Evolutionary conservation across 2,113 vertebrate species (phyloP).

Genomic region (Lophura nycthemera): DNA sequence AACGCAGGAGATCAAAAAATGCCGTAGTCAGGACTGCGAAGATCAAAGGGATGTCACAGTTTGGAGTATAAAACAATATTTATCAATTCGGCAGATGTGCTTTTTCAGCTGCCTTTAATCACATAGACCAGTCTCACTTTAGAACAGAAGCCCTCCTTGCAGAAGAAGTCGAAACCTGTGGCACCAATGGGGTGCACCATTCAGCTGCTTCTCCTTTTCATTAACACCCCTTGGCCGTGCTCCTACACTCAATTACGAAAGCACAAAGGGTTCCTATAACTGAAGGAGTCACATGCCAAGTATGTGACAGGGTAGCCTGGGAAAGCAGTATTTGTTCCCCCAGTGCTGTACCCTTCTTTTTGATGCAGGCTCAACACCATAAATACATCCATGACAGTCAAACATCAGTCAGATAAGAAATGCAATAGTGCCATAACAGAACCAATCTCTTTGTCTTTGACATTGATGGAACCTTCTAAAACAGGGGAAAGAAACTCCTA

Average conservation of each 20-base stretch:
- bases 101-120: constrained; percentile 48
- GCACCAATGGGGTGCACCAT: not conserved
- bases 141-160: constrained; percentile 5
- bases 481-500: not conserved
- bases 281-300: accelerated
- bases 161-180: not conserved
- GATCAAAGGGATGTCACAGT: constrained; percentile 56
- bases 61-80: constrained; percentile 47
- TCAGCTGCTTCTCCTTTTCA: not conserved
- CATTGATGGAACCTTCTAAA: not conserved
- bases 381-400: not conserved
- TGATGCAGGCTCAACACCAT: not conserved
- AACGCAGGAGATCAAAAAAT: constrained; percentile 33
- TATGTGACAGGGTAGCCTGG: not conserved
- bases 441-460: not conserved
- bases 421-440: not conserved
- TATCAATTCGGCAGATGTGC: constrained; percentile 37
- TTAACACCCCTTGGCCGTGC: not conserved
- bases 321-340: not conserved
- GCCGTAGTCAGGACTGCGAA: not conserved
- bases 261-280: not conserved
- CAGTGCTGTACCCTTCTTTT: not conserved
- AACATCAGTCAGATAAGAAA: not conserved
- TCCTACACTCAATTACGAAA: accelerated
- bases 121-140: not conserved